phyloP scores from a whole-genome alignment of 2,888 invertebrate species.

The Microctonus brassicae region DNA sequence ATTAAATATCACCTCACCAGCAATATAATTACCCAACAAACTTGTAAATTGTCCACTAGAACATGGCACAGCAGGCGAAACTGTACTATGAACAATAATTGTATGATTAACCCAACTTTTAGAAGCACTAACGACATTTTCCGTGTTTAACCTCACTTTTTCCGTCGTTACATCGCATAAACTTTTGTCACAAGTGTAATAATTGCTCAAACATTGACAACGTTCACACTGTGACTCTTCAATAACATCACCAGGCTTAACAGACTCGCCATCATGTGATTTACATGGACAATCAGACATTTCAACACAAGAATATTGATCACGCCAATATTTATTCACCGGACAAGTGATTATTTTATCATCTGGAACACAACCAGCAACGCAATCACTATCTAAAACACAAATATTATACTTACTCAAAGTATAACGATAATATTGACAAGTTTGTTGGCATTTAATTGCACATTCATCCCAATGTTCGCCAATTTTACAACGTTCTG shows the following conservation, averaged over 20 bases:
- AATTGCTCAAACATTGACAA: slow-evolving; percentile 87
- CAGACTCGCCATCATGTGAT: slow-evolving; percentile 74
- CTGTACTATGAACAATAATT: slow-evolving; percentile 43
- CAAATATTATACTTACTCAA: slow-evolving; percentile 60
- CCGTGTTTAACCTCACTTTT: background rate
- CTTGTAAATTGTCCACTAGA: slow-evolving; percentile 63
- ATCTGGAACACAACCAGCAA: slow-evolving; percentile 55
- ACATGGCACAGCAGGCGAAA: slow-evolving; percentile 71
- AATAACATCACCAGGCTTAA: slow-evolving; percentile 80
- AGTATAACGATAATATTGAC: slow-evolving; percentile 75
- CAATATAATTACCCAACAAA: slow-evolving; percentile 54
- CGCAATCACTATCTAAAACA: slow-evolving; percentile 61
- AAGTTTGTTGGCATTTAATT: slow-evolving; percentile 79
- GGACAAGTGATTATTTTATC: slow-evolving; percentile 70
- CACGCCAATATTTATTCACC: slow-evolving; percentile 77
- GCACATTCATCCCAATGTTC: slow-evolving; percentile 79
- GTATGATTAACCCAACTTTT: background rate
- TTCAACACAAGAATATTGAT: slow-evolving; percentile 80
- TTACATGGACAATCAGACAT: slow-evolving; percentile 83
- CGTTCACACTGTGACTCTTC: slow-evolving; percentile 76
- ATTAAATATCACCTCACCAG: slow-evolving; percentile 72
- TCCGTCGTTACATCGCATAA: slow-evolving; percentile 64
- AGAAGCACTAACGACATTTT: background rate
- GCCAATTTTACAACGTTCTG: slow-evolving; percentile 64
- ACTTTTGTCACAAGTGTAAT: slow-evolving; percentile 77